phyloP scores from a whole-genome alignment of 2,888 invertebrate species.

The Steinernema scapterisci region DNA sequence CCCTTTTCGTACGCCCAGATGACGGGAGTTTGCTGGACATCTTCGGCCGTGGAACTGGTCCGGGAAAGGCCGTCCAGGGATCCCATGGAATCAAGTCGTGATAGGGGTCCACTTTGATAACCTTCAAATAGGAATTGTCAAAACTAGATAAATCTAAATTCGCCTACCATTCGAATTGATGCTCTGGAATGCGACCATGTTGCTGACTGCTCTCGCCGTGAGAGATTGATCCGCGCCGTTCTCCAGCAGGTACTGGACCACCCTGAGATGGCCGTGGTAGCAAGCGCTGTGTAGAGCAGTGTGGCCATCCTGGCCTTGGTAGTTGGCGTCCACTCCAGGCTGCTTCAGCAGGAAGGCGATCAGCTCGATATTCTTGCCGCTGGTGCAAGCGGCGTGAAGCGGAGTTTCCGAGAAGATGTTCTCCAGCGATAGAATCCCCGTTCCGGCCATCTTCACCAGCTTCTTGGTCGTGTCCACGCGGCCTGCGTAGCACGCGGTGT shows the following conservation, averaged over 20 bases:
- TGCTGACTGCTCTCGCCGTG: conserved; percentile 64
- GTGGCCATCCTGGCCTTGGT: conserved; percentile 71
- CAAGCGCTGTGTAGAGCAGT: conserved; percentile 71
- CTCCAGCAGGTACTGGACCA: conserved; percentile 70
- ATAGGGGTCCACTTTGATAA: conserved; percentile 39
- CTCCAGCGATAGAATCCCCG: conserved; percentile 64
- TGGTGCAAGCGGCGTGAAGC: conserved; percentile 70
- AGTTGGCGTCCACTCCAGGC: conserved; percentile 69
- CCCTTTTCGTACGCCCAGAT: conserved; percentile 71
- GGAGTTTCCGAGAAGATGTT: conserved; percentile 71
- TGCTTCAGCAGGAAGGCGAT: conserved; percentile 70
- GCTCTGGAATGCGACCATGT: conserved; percentile 15
- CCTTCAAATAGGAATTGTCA: not conserved
- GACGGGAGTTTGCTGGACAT: conserved; percentile 67
- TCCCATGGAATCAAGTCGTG: conserved; percentile 54
- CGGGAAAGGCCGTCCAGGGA: conserved; percentile 40
- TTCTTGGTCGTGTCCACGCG: conserved; percentile 69
- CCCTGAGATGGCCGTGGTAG: conserved; percentile 70
- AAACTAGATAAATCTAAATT: not conserved
- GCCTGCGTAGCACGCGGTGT: conserved; percentile 67
- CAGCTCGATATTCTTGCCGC: conserved; percentile 69
- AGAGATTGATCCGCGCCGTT: conserved; percentile 70
- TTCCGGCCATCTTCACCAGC: conserved; percentile 66
- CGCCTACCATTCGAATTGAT: conserved; percentile 14
- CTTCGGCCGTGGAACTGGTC: conserved; percentile 34